phyloP scores from a whole-genome alignment of 2,797 vertebrate species.

The Dendrocincla fuliginosa region DNA sequence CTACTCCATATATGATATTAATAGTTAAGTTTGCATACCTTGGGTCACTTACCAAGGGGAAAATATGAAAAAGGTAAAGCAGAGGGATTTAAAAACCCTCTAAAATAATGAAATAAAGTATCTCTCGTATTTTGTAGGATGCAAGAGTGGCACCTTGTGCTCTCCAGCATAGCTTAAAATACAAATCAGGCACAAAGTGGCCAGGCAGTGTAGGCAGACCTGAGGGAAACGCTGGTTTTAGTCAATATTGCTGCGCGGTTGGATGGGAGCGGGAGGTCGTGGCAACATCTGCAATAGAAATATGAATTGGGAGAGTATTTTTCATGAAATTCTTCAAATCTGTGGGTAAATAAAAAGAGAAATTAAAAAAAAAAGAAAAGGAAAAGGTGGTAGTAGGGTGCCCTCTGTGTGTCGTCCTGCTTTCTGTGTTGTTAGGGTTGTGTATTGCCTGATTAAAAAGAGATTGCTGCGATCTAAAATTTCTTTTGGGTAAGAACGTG shows the following conservation, averaged over 20 bases:
- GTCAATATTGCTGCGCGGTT: neutral
- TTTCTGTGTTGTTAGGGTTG: neutral
- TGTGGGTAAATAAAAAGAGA: neutral
- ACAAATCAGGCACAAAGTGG: neutral
- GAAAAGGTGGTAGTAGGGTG: neutral
- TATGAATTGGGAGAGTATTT: neutral
- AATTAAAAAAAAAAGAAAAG: neutral
- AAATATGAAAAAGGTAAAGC: neutral
- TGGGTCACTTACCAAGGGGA: neutral
- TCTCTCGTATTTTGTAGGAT: neutral
- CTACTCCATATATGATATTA: neutral
- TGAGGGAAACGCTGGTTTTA: neutral
- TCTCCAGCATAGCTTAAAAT: neutral
- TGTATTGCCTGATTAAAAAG: neutral
- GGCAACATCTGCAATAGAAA: neutral
- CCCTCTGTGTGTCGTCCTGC: neutral
- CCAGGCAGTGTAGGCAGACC: neutral
- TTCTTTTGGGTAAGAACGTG: neutral
- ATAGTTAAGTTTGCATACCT: neutral
- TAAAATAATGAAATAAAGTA: neutral
- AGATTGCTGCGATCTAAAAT: neutral
- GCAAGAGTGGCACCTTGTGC: accelerated
- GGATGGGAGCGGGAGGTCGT: neutral
- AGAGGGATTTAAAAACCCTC: accelerated
- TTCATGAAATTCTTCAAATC: neutral